A percentile compares a stretch with the other conserved stretches of the same genome.
Evolutionary conservation across 64 coral and sea anemone genomes (phyloP).

Genomic region (Montipora capricornis): DNA sequence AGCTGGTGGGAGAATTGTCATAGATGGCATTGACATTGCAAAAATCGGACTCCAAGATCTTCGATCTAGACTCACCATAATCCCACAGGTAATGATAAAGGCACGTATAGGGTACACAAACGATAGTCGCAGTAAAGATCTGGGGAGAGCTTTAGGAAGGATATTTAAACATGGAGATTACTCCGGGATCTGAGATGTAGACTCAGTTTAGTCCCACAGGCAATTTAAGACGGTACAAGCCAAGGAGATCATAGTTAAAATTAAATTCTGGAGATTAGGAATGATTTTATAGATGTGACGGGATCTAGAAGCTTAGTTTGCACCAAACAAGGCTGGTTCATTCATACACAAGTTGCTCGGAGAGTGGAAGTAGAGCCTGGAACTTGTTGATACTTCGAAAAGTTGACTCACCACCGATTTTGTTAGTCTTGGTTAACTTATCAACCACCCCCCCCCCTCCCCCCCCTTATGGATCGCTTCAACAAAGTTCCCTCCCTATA

Average conservation of each 20-base stretch:
- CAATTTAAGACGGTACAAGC: neutral
- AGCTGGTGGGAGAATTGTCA: slow-evolving; percentile 50
- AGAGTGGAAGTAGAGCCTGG: neutral
- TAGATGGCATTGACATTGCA: slow-evolving; percentile 74
- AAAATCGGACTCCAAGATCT: slow-evolving; percentile 83
- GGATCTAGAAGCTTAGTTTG: neutral
- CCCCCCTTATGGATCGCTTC: neutral
- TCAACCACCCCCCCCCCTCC: too few species aligned
- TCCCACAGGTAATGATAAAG: slow-evolving; percentile 74
- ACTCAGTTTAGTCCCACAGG: slow-evolving; percentile 79
- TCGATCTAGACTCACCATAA: slow-evolving; percentile 78
- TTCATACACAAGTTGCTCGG: neutral
- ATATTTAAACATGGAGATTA: slow-evolving; percentile 73
- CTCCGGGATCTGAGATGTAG: slow-evolving; percentile 21
- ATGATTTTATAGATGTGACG: too few species aligned
- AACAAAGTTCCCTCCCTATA: neutral
- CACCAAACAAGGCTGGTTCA: too few species aligned
- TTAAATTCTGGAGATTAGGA: neutral
- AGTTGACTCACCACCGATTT: neutral
- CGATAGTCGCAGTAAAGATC: neutral
- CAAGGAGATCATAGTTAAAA: neutral
- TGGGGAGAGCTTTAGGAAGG: slow-evolving; percentile 47
- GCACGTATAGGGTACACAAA: neutral
- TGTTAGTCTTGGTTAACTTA: neutral
- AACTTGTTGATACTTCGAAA: neutral